Evolutionary conservation across 2,113 vertebrate species (phyloP), one percentile per base, ranked within the genome.

Genomic region (Oryzias woworae): DNA sequence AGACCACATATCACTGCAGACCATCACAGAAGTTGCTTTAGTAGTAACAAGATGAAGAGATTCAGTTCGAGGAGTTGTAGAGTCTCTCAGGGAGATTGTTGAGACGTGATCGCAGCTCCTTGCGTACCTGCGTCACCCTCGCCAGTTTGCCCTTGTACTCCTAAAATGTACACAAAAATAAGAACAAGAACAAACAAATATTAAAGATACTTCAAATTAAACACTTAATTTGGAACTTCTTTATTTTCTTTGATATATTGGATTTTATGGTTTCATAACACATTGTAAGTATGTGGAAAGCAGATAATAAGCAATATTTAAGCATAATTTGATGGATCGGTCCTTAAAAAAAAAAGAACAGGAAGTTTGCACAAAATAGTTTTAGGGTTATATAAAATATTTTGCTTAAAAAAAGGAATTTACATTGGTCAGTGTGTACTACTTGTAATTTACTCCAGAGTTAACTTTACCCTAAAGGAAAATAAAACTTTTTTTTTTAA

Each of bases 141-240:
- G 93, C 94, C 85, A 99, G 89, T 89, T 99, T 99, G 73, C 92
- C 93, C 79, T 98, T 99, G 89, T 98, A 98, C 69, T 99, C 97
- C 97, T 99, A 93, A 94, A 93, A 85, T 54, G 63, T 62, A 59
- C 43, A 87, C 20, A 62, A 48, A 16, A 76, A 13, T 75, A 57
- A 60, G 61, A 2, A 31, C 77, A 53, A 84, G 52, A 15, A 75
- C 60, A 1, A 23, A 81, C 46, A 81, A 56, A 61, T 15, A 2
- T 61, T 12, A 66, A 26, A 59, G 17, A 52, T 23, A 13, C 5
- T 18, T 14, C 1, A 59, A 22, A 14, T 20, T 41, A 22, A 36
- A 43, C 2, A 58, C 7, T 36, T 22, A 1, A 53, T n/a, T 3
- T 4, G 8, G 1, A 0, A 13, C 8, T 6, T 47, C 7, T 47